phyloP scores from a whole-genome alignment of 2,888 invertebrate species.

The Philaethria dido region DNA sequence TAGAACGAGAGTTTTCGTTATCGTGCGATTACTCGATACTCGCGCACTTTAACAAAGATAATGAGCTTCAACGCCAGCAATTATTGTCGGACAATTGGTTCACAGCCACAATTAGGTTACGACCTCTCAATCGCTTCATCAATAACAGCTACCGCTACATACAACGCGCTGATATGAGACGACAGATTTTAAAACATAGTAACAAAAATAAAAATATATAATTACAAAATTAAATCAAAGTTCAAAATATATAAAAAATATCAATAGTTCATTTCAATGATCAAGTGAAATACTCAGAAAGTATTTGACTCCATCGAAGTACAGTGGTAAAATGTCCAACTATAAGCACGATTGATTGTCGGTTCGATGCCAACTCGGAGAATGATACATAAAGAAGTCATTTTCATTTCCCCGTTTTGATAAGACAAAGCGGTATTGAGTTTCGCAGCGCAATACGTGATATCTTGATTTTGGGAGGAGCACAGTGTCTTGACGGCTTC shows the following conservation, averaged over 20 bases:
- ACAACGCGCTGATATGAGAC: background rate
- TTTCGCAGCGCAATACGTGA: no score
- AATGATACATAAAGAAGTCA: no score
- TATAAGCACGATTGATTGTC: no score
- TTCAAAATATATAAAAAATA: background rate
- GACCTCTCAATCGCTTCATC: slow-evolving; percentile 33
- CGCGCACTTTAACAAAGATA: slow-evolving; percentile 17
- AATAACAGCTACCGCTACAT: slow-evolving; percentile 19
- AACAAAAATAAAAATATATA: background rate
- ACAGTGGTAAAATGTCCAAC: no score
- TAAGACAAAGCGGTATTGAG: no score
- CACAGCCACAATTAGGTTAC: slow-evolving; percentile 33
- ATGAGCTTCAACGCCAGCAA: slow-evolving; percentile 30
- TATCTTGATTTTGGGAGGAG: no score
- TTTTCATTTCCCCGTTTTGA: no score
- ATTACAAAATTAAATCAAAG: background rate
- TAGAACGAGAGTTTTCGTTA: slow-evolving; percentile 1
- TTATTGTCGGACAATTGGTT: slow-evolving; percentile 24
- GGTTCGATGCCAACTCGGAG: no score
- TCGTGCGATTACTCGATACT: slow-evolving; percentile 5
- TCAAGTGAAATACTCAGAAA: background rate
- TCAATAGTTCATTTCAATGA: background rate
- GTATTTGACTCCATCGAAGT: no score
- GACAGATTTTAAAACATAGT: background rate
- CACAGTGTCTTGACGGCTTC: no score